These are phyloP conservation scores for Orgyia antiqua DNA, from an alignment of 2,888 invertebrate genomes.

Conservation along the genomic window DNA sequence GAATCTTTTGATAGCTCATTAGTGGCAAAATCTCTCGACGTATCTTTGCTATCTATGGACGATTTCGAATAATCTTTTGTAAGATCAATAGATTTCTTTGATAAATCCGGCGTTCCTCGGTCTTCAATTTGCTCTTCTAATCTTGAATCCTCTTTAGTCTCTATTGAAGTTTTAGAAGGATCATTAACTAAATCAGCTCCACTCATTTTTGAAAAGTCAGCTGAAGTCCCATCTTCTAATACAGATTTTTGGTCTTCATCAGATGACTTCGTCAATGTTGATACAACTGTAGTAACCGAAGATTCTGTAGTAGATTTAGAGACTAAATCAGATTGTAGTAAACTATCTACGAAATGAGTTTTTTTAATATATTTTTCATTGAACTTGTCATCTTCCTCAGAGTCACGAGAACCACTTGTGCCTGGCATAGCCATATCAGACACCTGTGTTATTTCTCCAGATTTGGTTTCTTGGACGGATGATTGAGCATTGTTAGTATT, in stretches of 20 bases:
- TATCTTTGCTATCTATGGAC: constrained; percentile 71
- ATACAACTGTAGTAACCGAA: constrained; percentile 67
- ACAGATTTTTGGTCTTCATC: constrained; percentile 69
- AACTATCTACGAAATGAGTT: constrained; percentile 49
- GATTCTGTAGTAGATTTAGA: constrained; percentile 73
- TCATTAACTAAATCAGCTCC: constrained; percentile 67
- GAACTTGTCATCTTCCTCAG: constrained; percentile 36
- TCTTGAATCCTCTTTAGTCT: constrained; percentile 58
- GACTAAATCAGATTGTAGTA: constrained; percentile 52
- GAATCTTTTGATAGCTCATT: constrained; percentile 72
- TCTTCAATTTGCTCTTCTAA: constrained; percentile 59
- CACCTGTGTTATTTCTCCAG: constrained; percentile 20
- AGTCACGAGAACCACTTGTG: constrained; percentile 29
- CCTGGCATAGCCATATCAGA: constrained; percentile 28
- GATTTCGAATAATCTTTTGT: constrained; percentile 73
- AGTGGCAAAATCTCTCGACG: constrained; percentile 70
- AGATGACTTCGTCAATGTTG: constrained; percentile 66
- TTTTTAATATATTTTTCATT: constrained; percentile 42
- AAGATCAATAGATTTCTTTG: constrained; percentile 66
- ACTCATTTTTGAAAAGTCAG: constrained; percentile 68
- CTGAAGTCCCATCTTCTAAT: constrained; percentile 66
- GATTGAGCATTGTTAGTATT: constrained; percentile 34
- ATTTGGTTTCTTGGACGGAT: constrained; percentile 25
- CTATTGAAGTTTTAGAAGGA: constrained; percentile 62
- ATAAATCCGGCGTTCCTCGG: constrained; percentile 64